Percentiles rank a stretch among this genome's conserved stretches.
These are phyloP conservation scores for Eledone cirrhosa DNA, from an alignment of 2,888 invertebrate genomes.

Conservation along the genomic window DNA sequence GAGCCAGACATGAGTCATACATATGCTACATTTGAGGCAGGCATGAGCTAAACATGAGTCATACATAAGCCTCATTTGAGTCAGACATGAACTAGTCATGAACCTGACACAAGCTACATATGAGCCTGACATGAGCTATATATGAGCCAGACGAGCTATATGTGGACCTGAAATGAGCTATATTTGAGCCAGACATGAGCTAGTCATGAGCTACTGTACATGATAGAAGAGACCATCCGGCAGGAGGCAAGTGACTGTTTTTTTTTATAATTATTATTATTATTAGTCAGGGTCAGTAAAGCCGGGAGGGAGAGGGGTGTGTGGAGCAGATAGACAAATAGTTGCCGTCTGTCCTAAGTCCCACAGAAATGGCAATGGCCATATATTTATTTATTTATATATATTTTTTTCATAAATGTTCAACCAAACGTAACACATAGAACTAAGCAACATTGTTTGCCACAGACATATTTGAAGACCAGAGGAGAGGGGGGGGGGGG, in stretches of 20 bases:
- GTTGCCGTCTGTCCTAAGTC: constrained; percentile 1
- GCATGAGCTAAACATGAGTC: too few species aligned
- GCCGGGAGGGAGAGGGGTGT: too few species aligned
- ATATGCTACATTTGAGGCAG: too few species aligned
- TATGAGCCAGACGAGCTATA: too few species aligned
- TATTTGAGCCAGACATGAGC: not conserved
- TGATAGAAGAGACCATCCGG: constrained; percentile 22
- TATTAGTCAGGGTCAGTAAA: too few species aligned
- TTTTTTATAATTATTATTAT: too few species aligned
- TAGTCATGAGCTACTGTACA: not conserved
- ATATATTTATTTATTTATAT: not conserved
- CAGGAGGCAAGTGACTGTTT: constrained; percentile 26
- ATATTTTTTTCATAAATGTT: not conserved
- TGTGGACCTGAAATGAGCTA: not conserved
- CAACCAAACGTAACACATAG: constrained; percentile 1
- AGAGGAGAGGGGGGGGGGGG: not conserved
- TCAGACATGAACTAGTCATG: too few species aligned
- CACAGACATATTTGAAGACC: not conserved
- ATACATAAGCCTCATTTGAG: too few species aligned
- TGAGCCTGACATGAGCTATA: too few species aligned
- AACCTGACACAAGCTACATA: too few species aligned
- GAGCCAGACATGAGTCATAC: too few species aligned
- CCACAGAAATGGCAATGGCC: constrained; percentile 3
- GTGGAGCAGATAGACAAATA: not conserved
- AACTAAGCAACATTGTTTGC: constrained; percentile 19